Conservation (phyloP, 2,113 vertebrate genomes). For the Phoxinus phoxinus region DNA sequence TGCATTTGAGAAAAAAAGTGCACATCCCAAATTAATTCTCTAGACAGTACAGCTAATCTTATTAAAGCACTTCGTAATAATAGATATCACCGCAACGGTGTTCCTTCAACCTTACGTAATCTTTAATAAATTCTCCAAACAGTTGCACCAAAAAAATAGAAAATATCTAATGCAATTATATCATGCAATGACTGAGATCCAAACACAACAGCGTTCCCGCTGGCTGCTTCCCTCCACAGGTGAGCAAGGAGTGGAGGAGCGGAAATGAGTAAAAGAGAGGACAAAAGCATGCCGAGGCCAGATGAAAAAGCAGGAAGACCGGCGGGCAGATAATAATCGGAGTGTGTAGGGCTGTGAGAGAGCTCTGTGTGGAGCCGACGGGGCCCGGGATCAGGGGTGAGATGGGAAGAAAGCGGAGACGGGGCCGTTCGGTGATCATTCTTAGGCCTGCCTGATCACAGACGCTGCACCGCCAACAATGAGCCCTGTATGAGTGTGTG, state of each 20-base stretch:
- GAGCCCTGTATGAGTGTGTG: conserved; percentile 52
- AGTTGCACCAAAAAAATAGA: not conserved
- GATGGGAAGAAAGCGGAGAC: conserved; percentile 60
- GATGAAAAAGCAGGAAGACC: conserved; percentile 52
- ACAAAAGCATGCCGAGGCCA: conserved; percentile 21
- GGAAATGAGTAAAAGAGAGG: conserved; percentile 21
- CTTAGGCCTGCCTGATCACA: conserved; percentile 59
- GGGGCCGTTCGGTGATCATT: conserved; percentile 49
- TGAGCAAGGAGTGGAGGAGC: conserved; percentile 19
- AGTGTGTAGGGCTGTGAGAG: conserved; percentile 42
- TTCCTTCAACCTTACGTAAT: not conserved
- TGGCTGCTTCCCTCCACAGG: conserved; percentile 12
- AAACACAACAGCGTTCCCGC: not conserved
- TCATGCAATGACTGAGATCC: not conserved
- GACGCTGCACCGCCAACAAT: conserved; percentile 54
- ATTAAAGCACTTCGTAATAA: not conserved
- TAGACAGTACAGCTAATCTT: conserved; percentile 37
- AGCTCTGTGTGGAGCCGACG: conserved; percentile 42
- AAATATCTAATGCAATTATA: not conserved
- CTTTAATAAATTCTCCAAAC: conserved; percentile 5
- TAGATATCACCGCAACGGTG: not conserved
- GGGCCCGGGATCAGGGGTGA: conserved; percentile 48
- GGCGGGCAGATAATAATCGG: conserved; percentile 48
- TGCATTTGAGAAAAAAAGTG: not conserved
- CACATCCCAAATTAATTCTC: not conserved